phyloP scores from a whole-genome alignment of 2,888 invertebrate species.

The Mythimna pallens region DNA sequence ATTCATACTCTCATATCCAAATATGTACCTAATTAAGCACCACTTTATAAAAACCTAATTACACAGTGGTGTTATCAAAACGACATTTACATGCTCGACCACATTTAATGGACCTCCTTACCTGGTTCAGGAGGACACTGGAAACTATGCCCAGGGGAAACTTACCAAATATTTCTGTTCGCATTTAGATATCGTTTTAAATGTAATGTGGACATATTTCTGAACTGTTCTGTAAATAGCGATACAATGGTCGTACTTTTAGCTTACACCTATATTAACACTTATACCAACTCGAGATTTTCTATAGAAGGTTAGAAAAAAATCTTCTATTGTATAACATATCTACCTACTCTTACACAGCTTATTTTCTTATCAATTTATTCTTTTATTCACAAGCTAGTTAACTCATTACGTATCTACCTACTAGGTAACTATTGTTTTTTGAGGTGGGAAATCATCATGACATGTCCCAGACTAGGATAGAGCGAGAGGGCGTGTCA shows the following conservation, averaged over 20 bases:
- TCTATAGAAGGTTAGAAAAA: background rate
- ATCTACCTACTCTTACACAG: background rate
- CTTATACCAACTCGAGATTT: background rate
- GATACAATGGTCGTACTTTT: background rate
- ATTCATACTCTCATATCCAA: conserved; percentile 10
- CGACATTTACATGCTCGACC: conserved; percentile 57
- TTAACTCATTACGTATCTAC: background rate
- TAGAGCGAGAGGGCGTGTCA: no score
- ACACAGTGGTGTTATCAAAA: conserved; percentile 56
- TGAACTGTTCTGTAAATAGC: conserved; percentile 32
- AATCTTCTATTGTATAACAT: background rate
- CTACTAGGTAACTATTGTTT: no score
- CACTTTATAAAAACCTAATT: conserved; percentile 55
- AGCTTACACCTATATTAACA: background rate
- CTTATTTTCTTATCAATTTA: background rate
- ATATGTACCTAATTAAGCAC: conserved; percentile 44
- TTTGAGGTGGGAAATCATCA: no score
- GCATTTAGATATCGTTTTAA: conserved; percentile 73
- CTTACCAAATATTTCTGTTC: conserved; percentile 69
- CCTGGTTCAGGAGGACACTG: conserved; percentile 70
- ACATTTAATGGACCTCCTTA: conserved; percentile 64
- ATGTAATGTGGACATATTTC: conserved; percentile 56
- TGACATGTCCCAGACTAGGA: no score
- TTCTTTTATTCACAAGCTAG: background rate
- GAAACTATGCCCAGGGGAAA: conserved; percentile 73